Base-by-base conservation (phyloP, 1,140 invertebrate species). In the Nylanderia fulva region DNA sequence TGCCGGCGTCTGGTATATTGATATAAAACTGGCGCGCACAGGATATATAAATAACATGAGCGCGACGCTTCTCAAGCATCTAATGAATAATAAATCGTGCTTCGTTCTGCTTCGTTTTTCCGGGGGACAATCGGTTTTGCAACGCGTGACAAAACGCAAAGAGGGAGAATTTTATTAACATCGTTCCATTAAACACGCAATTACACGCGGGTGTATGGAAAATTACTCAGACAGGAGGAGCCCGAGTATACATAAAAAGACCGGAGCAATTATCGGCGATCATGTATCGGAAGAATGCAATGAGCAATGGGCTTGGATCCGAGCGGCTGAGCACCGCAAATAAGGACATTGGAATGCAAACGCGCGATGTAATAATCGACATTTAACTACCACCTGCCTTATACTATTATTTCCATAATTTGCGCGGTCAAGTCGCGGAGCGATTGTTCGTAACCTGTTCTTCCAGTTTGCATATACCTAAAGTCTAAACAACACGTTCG, bases 391-490 rank as follows among this genome's bases (percentile, higher is more conserved):
- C 71, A 42, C 33, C 58, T 77, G 60, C 58, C 18, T 76, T 83
- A n/a, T n/a, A 71, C 60, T 36, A 85, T 77, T 85, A 85, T 85
- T 85, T 61, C 21, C 69, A 76, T 85, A 80, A 88, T 88, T 88
- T 48, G 15, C 71, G 79, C 79, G 52, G 79, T 80, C 68, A 77
- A 69, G 15, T 15, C 45, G 33, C 45, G 33, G 24, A 36, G 68
- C 74, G 68, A 87, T 88, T 71, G 85, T 87, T 87, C 75, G 69
- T 42, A 39, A 45, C 29, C 21, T 66, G 80, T 66, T 64, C 36
- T 15, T 13, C 18, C 6, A 11, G 4, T 6, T 27, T 66, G 24
- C 36, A 6, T 13, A 9, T 13, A 9, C 21, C 45, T 18, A 18
- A 5, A 63, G n/a, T 11, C 24, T 42, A 9, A 56, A 45, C 27